Evolutionary conservation across 2,113 vertebrate genomes (phyloP).

Genomic region (Phasianus colchicus): DNA sequence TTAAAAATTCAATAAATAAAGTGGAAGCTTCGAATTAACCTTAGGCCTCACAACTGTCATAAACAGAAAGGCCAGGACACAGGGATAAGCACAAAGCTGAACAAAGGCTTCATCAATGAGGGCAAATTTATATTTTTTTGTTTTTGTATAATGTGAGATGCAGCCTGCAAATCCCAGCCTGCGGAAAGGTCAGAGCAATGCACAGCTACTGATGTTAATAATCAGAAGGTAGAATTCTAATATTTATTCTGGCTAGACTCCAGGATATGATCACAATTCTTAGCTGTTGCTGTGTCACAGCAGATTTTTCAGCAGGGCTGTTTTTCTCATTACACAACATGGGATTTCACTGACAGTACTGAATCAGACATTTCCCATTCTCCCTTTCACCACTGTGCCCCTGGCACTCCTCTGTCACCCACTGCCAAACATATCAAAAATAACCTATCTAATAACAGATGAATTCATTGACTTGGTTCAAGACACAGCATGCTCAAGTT

Average conservation of each 20-base stretch:
- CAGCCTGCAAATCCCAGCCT: background rate
- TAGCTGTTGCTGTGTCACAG: background rate
- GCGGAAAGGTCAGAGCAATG: constrained; percentile 22
- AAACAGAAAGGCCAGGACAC: background rate
- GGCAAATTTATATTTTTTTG: background rate
- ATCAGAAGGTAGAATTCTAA: background rate
- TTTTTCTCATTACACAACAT: background rate
- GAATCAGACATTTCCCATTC: background rate
- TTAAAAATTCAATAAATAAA: background rate
- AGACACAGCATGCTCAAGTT: background rate
- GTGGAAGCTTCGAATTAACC: background rate
- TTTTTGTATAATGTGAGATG: background rate
- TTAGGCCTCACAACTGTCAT: background rate
- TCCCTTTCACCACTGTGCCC: background rate
- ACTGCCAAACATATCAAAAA: background rate
- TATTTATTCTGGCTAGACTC: background rate
- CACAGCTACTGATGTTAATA: background rate
- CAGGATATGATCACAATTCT: background rate
- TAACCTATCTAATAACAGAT: background rate
- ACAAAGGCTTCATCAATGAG: background rate
- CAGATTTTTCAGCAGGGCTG: background rate
- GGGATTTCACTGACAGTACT: background rate
- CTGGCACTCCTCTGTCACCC: fast-evolving
- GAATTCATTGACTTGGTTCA: background rate
- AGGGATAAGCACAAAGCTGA: background rate